Percentiles rank a stretch among this genome's conserved stretches.
Evolutionary conservation across 2,888 invertebrate genomes (phyloP).

Genomic region (Ametastegia equiseti): DNA sequence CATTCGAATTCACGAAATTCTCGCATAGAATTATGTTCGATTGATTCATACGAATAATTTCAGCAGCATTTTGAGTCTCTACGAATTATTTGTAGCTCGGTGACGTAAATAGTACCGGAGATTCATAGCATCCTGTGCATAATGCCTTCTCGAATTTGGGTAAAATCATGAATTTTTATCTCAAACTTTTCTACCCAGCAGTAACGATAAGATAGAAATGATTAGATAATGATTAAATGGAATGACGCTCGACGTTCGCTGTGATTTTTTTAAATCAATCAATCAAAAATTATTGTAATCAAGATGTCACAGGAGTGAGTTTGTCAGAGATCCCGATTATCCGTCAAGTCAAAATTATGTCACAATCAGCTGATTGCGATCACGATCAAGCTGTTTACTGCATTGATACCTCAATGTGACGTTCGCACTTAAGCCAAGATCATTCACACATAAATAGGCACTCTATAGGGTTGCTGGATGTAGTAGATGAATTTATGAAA

Average conservation of each 20-base stretch:
- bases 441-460: too few relatives aligned
- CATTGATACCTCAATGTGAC: background rate
- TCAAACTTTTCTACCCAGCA: background rate
- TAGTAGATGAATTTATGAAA: background rate
- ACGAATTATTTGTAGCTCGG: background rate
- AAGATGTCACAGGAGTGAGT: background rate
- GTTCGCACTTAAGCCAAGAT: too few relatives aligned
- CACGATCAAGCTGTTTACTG: background rate
- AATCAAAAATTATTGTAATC: slow-evolving; percentile 17
- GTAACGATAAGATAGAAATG: background rate
- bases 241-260: background rate
- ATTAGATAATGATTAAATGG: background rate
- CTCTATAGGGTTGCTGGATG: too few relatives aligned
- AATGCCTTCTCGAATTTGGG: background rate
- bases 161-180: background rate
- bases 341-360: background rate
- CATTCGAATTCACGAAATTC: too few relatives aligned
- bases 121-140: too few relatives aligned
- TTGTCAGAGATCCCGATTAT: background rate
- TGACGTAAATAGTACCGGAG: background rate
- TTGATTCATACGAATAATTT: too few relatives aligned
- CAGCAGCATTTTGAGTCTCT: too few relatives aligned
- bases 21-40: too few relatives aligned
- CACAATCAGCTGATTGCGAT: background rate
- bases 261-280: slow-evolving; percentile 27